Evolutionary conservation across 2,797 vertebrate species (phyloP).

Genomic region (Lates japonicus): DNA sequence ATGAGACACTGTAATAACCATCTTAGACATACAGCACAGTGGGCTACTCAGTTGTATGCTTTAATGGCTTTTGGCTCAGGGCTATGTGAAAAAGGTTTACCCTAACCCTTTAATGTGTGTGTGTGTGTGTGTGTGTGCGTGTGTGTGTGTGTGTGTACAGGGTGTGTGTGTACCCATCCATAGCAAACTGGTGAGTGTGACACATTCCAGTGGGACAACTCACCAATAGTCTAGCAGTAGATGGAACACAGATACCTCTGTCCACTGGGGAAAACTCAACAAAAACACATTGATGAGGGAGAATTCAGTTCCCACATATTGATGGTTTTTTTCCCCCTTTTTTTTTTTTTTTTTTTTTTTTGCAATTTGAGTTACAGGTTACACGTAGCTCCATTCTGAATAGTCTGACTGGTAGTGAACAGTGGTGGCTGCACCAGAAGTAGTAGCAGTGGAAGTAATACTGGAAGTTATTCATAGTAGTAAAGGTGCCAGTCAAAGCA

Average conservation of each 20-base stretch:
- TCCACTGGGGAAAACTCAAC: slow-evolving; percentile 45
- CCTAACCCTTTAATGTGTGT: slow-evolving; percentile 25
- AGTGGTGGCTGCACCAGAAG: neutral
- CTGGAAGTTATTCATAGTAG: slow-evolving; percentile 21
- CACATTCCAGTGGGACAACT: slow-evolving; percentile 71
- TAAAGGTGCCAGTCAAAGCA: slow-evolving; percentile 11
- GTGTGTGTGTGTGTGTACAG: slow-evolving; percentile 24
- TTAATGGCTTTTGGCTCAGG: slow-evolving; percentile 32
- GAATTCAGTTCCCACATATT: slow-evolving; percentile 22
- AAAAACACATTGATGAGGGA: slow-evolving; percentile 43
- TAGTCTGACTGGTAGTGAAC: neutral
- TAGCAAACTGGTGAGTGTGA: slow-evolving; percentile 66
- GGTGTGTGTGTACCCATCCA: slow-evolving; percentile 30
- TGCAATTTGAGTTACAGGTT: slow-evolving; percentile 26
- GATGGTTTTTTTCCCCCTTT: neutral
- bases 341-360: neutral
- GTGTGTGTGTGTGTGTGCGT: slow-evolving; percentile 26
- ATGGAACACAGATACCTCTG: slow-evolving; percentile 66
- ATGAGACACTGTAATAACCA: slow-evolving; percentile 24
- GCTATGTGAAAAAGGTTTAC: slow-evolving; percentile 37
- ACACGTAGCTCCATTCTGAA: neutral
- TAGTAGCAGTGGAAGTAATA: slow-evolving; percentile 2
- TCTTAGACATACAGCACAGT: slow-evolving; percentile 9
- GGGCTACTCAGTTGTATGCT: slow-evolving; percentile 24
- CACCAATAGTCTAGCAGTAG: slow-evolving; percentile 52